phyloP scores from a whole-genome alignment of 1,140 invertebrate genomes.

The Dryas iulia region DNA sequence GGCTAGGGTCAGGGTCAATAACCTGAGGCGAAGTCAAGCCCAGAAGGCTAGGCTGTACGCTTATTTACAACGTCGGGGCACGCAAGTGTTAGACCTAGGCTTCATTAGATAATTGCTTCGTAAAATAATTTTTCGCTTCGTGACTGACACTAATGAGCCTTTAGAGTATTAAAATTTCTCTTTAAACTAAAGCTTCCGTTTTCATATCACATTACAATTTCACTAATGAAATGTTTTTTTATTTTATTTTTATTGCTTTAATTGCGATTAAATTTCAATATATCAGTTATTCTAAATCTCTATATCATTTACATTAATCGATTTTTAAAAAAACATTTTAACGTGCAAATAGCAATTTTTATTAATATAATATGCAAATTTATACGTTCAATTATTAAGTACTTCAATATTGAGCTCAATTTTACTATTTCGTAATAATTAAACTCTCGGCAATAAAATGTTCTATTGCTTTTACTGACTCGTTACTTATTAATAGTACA shows the following conservation, averaged over 20 bases:
- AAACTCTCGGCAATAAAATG: background rate
- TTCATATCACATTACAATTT: conserved; percentile 11
- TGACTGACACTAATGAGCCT: conserved; percentile 27
- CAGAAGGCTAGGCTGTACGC: conserved; percentile 26
- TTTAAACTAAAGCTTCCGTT: conserved; percentile 7
- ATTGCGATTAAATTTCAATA: background rate
- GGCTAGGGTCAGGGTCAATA: conserved; percentile 65
- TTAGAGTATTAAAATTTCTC: conserved; percentile 17
- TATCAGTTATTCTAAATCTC: background rate
- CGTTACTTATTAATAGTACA: background rate
- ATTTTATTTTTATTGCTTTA: background rate
- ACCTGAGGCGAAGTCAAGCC: conserved; percentile 33
- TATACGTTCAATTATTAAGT: background rate
- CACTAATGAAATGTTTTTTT: background rate
- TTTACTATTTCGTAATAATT: background rate
- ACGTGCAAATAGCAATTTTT: background rate
- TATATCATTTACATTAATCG: background rate
- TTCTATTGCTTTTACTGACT: background rate
- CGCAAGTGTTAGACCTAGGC: conserved; percentile 36
- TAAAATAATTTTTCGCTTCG: conserved; percentile 27
- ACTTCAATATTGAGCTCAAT: background rate
- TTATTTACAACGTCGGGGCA: conserved; percentile 30
- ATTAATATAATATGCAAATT: background rate
- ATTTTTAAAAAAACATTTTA: background rate
- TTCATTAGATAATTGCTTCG: conserved; percentile 34